Base-by-base conservation (phyloP, 2,797 vertebrate genomes). In the Lutjanus campechanus region DNA sequence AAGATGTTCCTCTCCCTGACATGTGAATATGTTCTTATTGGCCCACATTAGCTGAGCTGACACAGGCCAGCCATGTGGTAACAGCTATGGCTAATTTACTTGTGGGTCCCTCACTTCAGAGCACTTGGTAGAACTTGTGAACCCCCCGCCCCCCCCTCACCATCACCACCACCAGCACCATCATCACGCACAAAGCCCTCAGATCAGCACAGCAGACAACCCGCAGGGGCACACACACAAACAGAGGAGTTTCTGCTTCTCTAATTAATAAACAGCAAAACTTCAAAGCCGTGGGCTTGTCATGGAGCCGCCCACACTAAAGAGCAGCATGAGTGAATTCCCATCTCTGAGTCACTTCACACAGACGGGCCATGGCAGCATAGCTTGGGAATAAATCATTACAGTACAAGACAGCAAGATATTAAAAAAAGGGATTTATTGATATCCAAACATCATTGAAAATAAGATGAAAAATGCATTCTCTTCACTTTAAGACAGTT, bases 261-360 rank as follows among this genome's bases (percentile, higher is more conserved):
- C 69, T 91, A 90, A 93, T 92, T 92, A 92, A 92, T 91, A 88
- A 92, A 92, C 89, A 89, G 69, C 60, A 65, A 43, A 82, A 73
- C 79, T 89, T 93, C 83, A 91, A 91, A 93, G 87, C 68, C 17
- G 6, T 8, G 41, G 59, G 84, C 69, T 88, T 88, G 86, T 89
- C 87, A 71, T 60, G 73, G 84, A 81, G 75, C 77, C 54, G 10
- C 87, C 84, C 82, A 81, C 83, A 79, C 67, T 76, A 86, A 88
- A 86, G 61, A 78, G 79, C 3, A 65, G 72, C 78, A 50, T 63
- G 56, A 87, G 71, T 53, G 59, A 77, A 71, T 89, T 86, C 81
- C 76, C 77, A 81, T 69, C 76, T 22, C 67, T 46, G 69, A 90
- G 79, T 82, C 73, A 54, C 56, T 79, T 79, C 47, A 59, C 59